A percentile compares a stretch with the other conserved stretches of the same genome.
These are phyloP conservation scores for Paramormyrops kingsleyae DNA, from an alignment of 2,113 vertebrate species.

Conservation along the genomic window DNA sequence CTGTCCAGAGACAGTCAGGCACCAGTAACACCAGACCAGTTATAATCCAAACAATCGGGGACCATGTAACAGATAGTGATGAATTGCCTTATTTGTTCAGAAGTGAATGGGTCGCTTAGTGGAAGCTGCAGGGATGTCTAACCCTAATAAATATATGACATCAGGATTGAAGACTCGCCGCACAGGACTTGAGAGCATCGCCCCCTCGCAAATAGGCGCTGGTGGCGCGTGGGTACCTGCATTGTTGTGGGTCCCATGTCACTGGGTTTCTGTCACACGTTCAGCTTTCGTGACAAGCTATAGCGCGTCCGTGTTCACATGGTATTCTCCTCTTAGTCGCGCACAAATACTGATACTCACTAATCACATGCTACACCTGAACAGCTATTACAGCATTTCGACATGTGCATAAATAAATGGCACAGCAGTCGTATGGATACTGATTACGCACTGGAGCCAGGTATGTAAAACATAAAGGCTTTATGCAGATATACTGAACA, in stretches of 20 bases:
- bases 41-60: not conserved
- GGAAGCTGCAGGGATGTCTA: not conserved
- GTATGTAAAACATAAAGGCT: not conserved
- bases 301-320: not conserved
- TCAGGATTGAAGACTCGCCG: not conserved
- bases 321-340: not conserved
- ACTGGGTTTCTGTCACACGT: not conserved
- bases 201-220: not conserved
- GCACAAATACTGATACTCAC: not conserved
- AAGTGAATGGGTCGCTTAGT: not conserved
- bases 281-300: not conserved
- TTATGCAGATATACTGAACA: not conserved
- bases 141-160: not conserved
- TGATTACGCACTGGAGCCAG: not conserved
- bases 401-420: not conserved
- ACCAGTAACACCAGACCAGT: not conserved
- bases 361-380: not conserved
- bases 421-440: not conserved
- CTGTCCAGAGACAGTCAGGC: not conserved
- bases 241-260: not conserved
- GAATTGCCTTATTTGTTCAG: not conserved
- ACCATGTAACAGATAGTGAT: not conserved
- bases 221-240: not conserved
- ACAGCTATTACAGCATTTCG: not conserved
- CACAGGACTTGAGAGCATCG: not conserved